Evolutionary conservation across 2,888 invertebrate species (phyloP).

Genomic region (Drosophila recens): DNA sequence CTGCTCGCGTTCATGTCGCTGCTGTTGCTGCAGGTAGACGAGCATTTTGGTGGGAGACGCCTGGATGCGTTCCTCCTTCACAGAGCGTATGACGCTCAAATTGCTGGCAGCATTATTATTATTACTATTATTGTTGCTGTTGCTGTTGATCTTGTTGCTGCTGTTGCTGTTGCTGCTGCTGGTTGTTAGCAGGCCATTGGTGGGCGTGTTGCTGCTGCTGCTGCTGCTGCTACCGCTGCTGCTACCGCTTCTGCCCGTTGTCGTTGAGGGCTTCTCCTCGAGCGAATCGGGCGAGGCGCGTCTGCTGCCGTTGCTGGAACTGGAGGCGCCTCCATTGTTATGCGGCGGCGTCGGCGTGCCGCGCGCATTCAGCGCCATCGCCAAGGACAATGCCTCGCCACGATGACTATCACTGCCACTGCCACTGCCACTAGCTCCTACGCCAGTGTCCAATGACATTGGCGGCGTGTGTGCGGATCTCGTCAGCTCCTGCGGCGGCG

Average conservation of each 20-base stretch:
- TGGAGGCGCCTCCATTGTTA: slow-evolving; percentile 82
- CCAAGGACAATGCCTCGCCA: slow-evolving; percentile 51
- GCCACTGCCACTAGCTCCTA: background rate
- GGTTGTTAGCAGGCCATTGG: slow-evolving; percentile 73
- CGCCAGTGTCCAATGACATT: slow-evolving; percentile 12
- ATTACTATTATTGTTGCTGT: slow-evolving; percentile 32
- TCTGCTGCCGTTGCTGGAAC: slow-evolving; percentile 83
- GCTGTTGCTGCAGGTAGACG: slow-evolving; percentile 81
- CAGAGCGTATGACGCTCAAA: slow-evolving; percentile 85
- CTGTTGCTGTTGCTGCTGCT: slow-evolving; percentile 31
- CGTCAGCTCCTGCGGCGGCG: slow-evolving; percentile 71
- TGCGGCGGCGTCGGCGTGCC: slow-evolving; percentile 83
- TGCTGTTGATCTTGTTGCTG: slow-evolving; percentile 25
- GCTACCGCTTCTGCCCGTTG: slow-evolving; percentile 57
- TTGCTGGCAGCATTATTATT: slow-evolving; percentile 56
- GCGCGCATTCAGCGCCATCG: slow-evolving; percentile 58
- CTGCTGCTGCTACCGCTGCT: slow-evolving; percentile 14
- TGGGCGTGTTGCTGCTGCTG: slow-evolving; percentile 57
- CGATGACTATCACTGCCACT: slow-evolving; percentile 6
- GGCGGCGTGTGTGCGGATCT: slow-evolving; percentile 52
- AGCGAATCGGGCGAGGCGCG: slow-evolving; percentile 85
- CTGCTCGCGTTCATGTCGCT: slow-evolving; percentile 68
- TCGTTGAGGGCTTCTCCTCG: slow-evolving; percentile 84
- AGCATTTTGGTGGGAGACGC: slow-evolving; percentile 84
- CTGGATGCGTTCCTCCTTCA: slow-evolving; percentile 84